These are phyloP conservation scores for Puma concolor DNA, from an alignment of 2,113 vertebrate genomes.

Conservation along the genomic window DNA sequence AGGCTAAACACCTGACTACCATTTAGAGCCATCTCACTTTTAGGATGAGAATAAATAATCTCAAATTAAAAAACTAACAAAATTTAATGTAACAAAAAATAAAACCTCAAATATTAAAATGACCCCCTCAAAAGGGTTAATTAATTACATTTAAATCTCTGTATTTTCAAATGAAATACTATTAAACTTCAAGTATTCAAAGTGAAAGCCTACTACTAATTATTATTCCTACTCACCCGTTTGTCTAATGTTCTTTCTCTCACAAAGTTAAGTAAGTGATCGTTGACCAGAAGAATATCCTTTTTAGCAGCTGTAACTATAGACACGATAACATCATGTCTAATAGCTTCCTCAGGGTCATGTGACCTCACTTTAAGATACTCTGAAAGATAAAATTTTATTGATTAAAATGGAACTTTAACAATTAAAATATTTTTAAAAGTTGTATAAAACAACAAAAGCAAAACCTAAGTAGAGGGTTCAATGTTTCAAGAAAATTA, in stretches of 20 bases:
- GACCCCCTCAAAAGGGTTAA: background rate
- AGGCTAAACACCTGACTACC: background rate
- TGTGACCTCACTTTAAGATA: conserved; percentile 98
- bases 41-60: background rate
- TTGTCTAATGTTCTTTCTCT: conserved; percentile 98
- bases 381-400: conserved; percentile 87
- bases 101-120: conserved; percentile 27
- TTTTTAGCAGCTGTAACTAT: conserved; percentile 99
- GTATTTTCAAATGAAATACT: conserved; percentile 25
- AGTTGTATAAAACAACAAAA: background rate
- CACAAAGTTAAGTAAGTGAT: conserved; percentile 97
- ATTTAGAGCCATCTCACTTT: background rate
- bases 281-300: conserved; percentile 97
- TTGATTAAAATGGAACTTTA: conserved; percentile 57
- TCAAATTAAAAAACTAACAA: background rate
- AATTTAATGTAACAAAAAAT: background rate
- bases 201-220: background rate
- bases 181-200: conserved; percentile 7
- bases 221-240: conserved; percentile 87
- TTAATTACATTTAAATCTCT: conserved; percentile 17
- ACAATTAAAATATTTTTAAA: conserved; percentile 34
- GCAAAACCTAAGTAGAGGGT: background rate
- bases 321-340: conserved; percentile 99
- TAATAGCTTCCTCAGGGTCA: conserved; percentile 98
- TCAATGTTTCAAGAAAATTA: conserved; percentile 28